These are phyloP conservation scores for Crypturellus tataupa DNA, from an alignment of 2,797 vertebrate genomes.

Conservation along the genomic window DNA sequence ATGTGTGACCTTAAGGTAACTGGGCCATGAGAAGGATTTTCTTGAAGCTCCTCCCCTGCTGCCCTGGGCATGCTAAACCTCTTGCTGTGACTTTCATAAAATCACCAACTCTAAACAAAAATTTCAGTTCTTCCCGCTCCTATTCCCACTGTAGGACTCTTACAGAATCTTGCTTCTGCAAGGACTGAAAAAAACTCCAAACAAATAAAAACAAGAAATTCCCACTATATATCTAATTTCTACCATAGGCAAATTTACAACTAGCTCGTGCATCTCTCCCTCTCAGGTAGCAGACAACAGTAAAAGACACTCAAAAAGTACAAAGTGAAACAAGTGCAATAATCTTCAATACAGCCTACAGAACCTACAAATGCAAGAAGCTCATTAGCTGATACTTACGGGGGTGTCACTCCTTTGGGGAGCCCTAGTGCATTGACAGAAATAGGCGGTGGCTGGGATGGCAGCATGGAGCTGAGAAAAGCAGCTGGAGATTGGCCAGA, in stretches of 20 bases:
- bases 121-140: neutral
- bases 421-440: constrained; percentile 93
- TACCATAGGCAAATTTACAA: neutral
- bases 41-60: neutral
- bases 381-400: constrained; percentile 86
- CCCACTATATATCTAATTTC: neutral
- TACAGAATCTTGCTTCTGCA: neutral
- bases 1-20: neutral
- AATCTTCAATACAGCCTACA: neutral
- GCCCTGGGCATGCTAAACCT: neutral
- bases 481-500: constrained; percentile 91
- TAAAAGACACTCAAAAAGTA: neutral
- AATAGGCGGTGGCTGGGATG: constrained; percentile 82
- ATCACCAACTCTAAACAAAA: neutral
- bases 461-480: constrained; percentile 93
- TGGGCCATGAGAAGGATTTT: neutral
- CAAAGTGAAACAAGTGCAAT: constrained; percentile 3
- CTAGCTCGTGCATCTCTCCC: neutral
- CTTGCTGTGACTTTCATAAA: neutral
- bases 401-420: constrained; percentile 92
- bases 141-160: neutral
- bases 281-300: neutral
- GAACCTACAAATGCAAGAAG: neutral
- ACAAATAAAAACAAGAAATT: too few species aligned
- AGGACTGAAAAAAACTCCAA: neutral